Percentiles rank a stretch among this genome's conserved stretches.
Evolutionary conservation across 2,113 vertebrate species (phyloP).

Genomic region (Heliornis fulica): DNA sequence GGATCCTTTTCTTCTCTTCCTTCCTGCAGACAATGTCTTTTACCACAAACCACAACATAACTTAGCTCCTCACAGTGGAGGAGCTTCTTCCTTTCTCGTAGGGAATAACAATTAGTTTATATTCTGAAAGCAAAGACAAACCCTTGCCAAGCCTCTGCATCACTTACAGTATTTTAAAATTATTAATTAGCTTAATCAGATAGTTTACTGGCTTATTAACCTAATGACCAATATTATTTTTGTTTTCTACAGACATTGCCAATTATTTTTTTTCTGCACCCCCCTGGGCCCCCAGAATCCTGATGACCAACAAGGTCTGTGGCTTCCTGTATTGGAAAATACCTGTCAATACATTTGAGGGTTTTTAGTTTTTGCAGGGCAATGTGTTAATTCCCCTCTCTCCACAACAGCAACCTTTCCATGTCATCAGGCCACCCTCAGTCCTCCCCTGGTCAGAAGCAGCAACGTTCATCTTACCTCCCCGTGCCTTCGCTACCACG

Average conservation of each 20-base stretch:
- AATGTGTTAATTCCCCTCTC: neutral
- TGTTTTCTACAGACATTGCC: neutral
- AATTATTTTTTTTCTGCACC: neutral
- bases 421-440: neutral
- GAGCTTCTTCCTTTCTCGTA: neutral
- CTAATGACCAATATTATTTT: neutral
- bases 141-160: neutral
- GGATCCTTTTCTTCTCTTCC: neutral
- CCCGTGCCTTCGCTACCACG: neutral
- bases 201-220: neutral
- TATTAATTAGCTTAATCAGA: neutral
- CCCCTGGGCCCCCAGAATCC: neutral
- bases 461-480: accelerated
- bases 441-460: neutral
- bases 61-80: neutral
- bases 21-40: neutral
- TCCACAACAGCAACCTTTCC: neutral
- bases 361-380: neutral
- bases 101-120: neutral
- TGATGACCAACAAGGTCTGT: neutral
- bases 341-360: no score
- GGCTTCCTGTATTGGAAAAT: no score
- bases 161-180: neutral
- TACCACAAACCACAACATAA: neutral
- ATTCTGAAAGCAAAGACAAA: neutral